Conservation (phyloP, 2,113 vertebrate genomes). For the Raja brachyura region DNA sequence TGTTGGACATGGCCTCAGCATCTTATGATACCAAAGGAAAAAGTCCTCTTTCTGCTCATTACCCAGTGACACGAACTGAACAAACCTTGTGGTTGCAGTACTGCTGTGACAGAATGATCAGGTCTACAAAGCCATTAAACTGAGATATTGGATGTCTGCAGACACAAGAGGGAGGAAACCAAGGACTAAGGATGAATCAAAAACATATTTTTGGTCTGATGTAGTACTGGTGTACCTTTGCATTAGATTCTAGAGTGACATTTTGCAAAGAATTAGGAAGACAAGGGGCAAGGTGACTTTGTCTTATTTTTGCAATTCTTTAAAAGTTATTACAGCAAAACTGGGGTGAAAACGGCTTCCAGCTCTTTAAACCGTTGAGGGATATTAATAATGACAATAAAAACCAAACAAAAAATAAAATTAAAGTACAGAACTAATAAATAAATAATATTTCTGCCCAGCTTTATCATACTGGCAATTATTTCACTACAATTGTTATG, state of each 20-base stretch:
- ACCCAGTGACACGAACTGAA: background rate
- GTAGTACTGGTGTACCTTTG: background rate
- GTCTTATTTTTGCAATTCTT: background rate
- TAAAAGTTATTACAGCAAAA: background rate
- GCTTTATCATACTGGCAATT: background rate
- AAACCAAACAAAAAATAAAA: background rate
- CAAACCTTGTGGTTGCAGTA: background rate
- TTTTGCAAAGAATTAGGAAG: constrained; percentile 38
- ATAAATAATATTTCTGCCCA: background rate
- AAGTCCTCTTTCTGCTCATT: background rate
- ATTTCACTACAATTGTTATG: background rate
- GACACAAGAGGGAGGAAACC: background rate
- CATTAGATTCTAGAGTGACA: constrained; percentile 38
- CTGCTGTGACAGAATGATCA: background rate
- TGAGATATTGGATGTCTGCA: background rate
- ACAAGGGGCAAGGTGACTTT: constrained; percentile 9
- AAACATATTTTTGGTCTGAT: background rate
- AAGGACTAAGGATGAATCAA: background rate
- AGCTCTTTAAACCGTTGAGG: background rate
- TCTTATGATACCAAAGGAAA: background rate
- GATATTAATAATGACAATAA: background rate
- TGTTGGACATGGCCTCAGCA: background rate
- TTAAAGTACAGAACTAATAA: background rate
- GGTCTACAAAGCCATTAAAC: background rate
- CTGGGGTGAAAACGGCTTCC: background rate